Conservation (phyloP, 2,113 vertebrate species). For the Sus scrofa region DNA sequence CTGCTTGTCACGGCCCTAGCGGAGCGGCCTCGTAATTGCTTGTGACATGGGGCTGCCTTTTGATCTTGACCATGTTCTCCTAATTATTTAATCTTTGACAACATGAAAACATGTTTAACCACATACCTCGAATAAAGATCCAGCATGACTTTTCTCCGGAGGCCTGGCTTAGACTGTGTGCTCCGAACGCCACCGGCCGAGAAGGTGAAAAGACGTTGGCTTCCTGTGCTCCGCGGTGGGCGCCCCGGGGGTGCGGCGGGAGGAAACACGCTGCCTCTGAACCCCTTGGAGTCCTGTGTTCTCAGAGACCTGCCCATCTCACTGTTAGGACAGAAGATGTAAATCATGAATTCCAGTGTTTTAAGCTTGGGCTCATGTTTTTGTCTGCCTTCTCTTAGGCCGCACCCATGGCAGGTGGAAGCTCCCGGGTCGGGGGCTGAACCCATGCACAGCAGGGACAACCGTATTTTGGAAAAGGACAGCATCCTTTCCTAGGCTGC, state of each 20-base stretch:
- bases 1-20: conserved; percentile 71
- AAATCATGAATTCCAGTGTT: not conserved
- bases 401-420: rapidly evolving
- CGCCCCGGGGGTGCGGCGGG: not conserved
- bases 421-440: rapidly evolving
- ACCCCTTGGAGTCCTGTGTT: not conserved
- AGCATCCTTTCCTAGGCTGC: not conserved
- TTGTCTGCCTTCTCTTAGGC: not conserved
- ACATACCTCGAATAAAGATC: conserved; percentile 72
- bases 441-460: not conserved
- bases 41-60: conserved; percentile 82
- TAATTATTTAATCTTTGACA: conserved; percentile 88
- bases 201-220: not conserved
- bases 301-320: not conserved
- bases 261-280: not conserved
- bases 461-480: not conserved
- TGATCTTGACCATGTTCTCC: conserved; percentile 86
- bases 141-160: conserved; percentile 71
- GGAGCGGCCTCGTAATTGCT: conserved; percentile 82
- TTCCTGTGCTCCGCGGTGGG: not conserved
- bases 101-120: conserved; percentile 79
- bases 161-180: conserved; percentile 45
- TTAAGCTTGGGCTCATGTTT: not conserved
- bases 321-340: not conserved
- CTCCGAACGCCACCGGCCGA: not conserved